Percentiles rank a stretch among this genome's conserved stretches.
Evolutionary conservation across 2,797 vertebrate species (phyloP).

Genomic region (Gymnocypris eckloni): DNA sequence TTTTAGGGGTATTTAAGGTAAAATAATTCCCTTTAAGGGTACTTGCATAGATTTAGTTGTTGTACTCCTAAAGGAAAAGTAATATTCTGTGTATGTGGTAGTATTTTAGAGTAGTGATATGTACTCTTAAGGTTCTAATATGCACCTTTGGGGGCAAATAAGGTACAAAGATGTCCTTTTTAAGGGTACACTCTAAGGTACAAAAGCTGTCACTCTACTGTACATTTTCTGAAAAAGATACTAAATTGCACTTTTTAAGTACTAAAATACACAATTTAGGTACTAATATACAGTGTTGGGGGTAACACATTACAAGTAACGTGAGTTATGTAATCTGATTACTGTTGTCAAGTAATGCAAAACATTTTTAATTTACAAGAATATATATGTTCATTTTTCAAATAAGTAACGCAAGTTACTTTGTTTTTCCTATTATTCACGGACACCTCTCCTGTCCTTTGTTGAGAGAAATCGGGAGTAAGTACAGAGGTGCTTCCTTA

Average conservation of each 20-base stretch:
- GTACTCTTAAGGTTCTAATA: background rate
- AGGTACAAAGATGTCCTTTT: background rate
- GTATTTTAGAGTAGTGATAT: background rate
- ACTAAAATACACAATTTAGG: background rate
- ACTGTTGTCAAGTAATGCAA: no score
- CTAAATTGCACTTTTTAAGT: background rate
- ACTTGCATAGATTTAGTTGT: background rate
- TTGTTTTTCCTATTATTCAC: background rate
- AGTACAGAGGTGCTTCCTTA: background rate
- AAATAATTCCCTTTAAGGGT: background rate
- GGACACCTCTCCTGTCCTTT: background rate
- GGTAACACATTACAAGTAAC: no score
- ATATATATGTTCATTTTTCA: background rate
- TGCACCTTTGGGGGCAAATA: background rate
- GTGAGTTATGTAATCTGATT: no score
- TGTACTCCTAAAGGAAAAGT: background rate
- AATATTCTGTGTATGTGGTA: background rate
- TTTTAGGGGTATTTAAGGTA: background rate
- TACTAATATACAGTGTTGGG: background rate
- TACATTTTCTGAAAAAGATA: background rate
- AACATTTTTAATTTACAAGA: background rate
- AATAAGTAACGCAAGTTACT: background rate
- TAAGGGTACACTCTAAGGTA: background rate
- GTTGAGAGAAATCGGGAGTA: background rate
- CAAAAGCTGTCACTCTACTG: background rate